A percentile compares a stretch with the other conserved stretches of the same genome.
phyloP scores from a whole-genome alignment of 2,888 invertebrate species.

The Eubasilissa splendida region DNA sequence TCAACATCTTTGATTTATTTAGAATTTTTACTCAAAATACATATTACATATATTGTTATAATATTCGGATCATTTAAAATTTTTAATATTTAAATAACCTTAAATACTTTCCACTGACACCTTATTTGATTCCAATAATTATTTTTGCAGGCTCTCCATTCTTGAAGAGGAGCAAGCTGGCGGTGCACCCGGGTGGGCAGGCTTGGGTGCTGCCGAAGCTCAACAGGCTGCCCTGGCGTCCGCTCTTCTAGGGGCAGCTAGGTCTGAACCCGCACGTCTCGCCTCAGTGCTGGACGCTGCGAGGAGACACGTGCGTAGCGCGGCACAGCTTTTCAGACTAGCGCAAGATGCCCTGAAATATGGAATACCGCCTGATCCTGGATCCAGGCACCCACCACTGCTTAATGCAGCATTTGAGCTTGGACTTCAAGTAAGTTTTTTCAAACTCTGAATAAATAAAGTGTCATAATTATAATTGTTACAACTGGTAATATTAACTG shows the following conservation, averaged over 20 bases:
- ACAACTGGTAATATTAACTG: neutral
- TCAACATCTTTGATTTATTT: too few species aligned
- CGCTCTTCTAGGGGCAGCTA: slow-evolving; percentile 79
- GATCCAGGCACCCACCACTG: slow-evolving; percentile 83
- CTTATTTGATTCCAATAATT: neutral
- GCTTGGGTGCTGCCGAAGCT: slow-evolving; percentile 84
- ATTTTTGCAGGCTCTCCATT: slow-evolving; percentile 76
- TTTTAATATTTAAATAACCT: too few species aligned
- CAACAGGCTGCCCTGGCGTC: slow-evolving; percentile 86
- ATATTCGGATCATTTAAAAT: too few species aligned
- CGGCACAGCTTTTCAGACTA: slow-evolving; percentile 87
- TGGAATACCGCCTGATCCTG: slow-evolving; percentile 81
- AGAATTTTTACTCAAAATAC: too few species aligned
- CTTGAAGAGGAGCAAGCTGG: slow-evolving; percentile 76
- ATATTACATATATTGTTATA: too few species aligned
- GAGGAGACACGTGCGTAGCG: slow-evolving; percentile 86
- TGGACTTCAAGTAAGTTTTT: slow-evolving; percentile 77
- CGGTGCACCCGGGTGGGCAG: slow-evolving; percentile 83
- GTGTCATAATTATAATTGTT: neutral
- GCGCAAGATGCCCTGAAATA: slow-evolving; percentile 90
- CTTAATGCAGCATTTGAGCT: slow-evolving; percentile 87
- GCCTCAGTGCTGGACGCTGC: slow-evolving; percentile 85
- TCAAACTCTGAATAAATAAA: neutral
- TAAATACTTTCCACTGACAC: too few species aligned
- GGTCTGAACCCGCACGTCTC: slow-evolving; percentile 79